Conservation (phyloP, 1,140 invertebrate genomes). For the Antheraea pernyi region DNA sequence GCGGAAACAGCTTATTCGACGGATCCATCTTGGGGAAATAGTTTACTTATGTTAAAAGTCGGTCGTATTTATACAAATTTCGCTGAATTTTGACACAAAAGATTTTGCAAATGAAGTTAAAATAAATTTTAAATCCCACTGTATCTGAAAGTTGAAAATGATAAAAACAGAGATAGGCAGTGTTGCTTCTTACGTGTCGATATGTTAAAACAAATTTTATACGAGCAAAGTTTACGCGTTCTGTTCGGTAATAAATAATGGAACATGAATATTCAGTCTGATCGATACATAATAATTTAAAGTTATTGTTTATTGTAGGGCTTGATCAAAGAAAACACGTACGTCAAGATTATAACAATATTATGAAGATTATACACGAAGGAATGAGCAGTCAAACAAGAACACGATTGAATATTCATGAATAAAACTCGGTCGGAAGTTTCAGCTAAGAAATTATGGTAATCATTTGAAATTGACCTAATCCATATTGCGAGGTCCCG, state of each 20-base stretch:
- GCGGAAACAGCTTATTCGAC: no score
- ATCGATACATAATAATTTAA: constrained; percentile 39
- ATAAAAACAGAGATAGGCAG: no score
- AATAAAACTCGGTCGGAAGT: constrained; percentile 41
- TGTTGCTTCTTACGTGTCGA: no score
- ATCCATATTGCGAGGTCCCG: constrained; percentile 42
- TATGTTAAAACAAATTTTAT: constrained; percentile 42
- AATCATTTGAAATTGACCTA: constrained; percentile 57
- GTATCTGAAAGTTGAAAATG: no score
- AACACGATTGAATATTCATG: constrained; percentile 45
- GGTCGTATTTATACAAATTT: no score
- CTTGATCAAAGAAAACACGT: not conserved
- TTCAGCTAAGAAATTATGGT: constrained; percentile 57
- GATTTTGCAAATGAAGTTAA: no score
- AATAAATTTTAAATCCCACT: no score
- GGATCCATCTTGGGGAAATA: no score
- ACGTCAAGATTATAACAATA: constrained; percentile 6
- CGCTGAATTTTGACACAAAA: no score
- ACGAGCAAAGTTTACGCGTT: constrained; percentile 36
- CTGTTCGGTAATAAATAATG: constrained; percentile 45
- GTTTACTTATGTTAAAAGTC: no score
- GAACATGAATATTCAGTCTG: constrained; percentile 27
- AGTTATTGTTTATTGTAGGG: constrained; percentile 23
- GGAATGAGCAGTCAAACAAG: constrained; percentile 35
- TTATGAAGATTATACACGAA: constrained; percentile 22